phyloP scores from a whole-genome alignment of 2,113 vertebrate species.

The Lathamus discolor region DNA sequence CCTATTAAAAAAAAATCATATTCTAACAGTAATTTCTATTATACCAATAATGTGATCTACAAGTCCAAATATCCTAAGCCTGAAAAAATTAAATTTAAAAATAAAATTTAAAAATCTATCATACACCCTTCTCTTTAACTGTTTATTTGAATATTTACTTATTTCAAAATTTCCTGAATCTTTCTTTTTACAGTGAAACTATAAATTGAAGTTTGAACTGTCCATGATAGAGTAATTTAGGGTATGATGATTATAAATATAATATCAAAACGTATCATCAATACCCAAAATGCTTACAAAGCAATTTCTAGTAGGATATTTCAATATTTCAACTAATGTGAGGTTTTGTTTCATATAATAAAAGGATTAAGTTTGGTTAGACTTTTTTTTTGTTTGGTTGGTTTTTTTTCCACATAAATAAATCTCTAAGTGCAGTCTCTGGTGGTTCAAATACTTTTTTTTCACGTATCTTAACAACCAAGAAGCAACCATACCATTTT shows the following conservation, averaged over 20 bases:
- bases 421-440: neutral
- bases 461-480: neutral
- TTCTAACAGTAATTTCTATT: neutral
- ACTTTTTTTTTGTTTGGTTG: neutral
- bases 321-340: neutral
- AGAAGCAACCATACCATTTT: neutral
- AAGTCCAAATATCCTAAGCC: neutral
- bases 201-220: neutral
- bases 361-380: neutral
- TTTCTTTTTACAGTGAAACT: neutral
- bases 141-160: neutral
- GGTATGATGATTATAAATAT: neutral
- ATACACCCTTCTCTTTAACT: neutral
- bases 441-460: neutral
- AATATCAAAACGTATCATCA: neutral
- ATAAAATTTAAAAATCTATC: neutral
- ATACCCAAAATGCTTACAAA: neutral
- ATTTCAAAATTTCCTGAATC: neutral
- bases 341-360: neutral
- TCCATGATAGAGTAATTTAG: neutral
- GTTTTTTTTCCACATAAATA: neutral
- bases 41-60: neutral
- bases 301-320: neutral
- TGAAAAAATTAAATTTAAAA: neutral
- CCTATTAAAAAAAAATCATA: neutral